Conservation (phyloP, 2,888 invertebrate species). For the Drosophila formosana region DNA sequence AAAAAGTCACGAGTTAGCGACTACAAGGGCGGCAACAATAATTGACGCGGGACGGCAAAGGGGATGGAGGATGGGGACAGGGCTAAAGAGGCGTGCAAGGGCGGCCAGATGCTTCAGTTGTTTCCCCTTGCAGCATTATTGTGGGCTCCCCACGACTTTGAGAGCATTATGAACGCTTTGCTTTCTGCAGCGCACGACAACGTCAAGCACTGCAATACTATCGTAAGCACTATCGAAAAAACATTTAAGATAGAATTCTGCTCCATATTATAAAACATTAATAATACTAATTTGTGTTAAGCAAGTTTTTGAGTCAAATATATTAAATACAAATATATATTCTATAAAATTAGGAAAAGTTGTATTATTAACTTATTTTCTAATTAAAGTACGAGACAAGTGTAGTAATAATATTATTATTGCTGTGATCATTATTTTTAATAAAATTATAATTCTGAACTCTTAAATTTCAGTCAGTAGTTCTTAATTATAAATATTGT, state of each 20-base stretch:
- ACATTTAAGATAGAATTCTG: no score
- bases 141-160: background rate
- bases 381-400: no score
- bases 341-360: no score
- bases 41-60: background rate
- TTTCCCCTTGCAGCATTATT: background rate
- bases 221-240: background rate
- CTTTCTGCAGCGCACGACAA: background rate
- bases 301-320: background rate
- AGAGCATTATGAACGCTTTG: background rate
- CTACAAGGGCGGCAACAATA: slow-evolving; percentile 40
- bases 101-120: background rate
- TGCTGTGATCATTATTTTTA: no score
- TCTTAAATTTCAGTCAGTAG: no score
- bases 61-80: background rate
- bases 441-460: no score
- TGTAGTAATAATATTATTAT: no score
- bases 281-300: no score
- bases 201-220: background rate
- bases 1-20: slow-evolving; percentile 34
- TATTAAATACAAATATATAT: no score
- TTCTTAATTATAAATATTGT: no score
- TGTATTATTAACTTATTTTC: no score
- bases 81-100: background rate
- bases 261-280: no score